Conservation (phyloP, 2,797 vertebrate species). For the Sparus aurata region DNA sequence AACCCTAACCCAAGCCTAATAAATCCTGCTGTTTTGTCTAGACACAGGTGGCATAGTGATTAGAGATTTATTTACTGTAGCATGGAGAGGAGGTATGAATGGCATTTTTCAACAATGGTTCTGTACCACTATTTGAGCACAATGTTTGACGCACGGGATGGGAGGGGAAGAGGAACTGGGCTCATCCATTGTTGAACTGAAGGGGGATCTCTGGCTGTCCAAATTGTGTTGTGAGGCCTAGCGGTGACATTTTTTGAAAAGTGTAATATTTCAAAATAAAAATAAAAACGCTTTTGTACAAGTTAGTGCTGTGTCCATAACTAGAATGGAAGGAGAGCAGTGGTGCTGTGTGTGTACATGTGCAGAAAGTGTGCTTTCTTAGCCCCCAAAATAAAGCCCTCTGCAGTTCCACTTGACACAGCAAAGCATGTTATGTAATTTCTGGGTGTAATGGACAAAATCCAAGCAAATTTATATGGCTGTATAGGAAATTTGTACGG, state of each 20-base stretch:
- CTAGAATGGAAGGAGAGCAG: background rate
- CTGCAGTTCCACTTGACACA: constrained; percentile 53
- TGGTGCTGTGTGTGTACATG: background rate
- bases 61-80: background rate
- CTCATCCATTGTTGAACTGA: background rate
- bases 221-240: background rate
- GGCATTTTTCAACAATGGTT: background rate
- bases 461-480: constrained; percentile 21
- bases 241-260: background rate
- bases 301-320: background rate
- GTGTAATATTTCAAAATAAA: background rate
- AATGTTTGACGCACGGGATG: background rate
- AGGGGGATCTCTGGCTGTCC: background rate
- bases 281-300: background rate
- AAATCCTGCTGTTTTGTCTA: background rate
- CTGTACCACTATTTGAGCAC: background rate
- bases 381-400: constrained; percentile 56
- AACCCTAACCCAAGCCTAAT: background rate
- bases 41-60: background rate
- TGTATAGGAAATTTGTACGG: too few species aligned
- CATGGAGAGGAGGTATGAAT: background rate
- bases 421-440: constrained; percentile 70
- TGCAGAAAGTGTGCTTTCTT: constrained; percentile 23
- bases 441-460: constrained; percentile 59
- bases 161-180: background rate